Evolutionary conservation across 2,113 vertebrate genomes (phyloP), one percentile per base, ranked within the genome.

Genomic region (Dendropsophus ebraccatus): DNA sequence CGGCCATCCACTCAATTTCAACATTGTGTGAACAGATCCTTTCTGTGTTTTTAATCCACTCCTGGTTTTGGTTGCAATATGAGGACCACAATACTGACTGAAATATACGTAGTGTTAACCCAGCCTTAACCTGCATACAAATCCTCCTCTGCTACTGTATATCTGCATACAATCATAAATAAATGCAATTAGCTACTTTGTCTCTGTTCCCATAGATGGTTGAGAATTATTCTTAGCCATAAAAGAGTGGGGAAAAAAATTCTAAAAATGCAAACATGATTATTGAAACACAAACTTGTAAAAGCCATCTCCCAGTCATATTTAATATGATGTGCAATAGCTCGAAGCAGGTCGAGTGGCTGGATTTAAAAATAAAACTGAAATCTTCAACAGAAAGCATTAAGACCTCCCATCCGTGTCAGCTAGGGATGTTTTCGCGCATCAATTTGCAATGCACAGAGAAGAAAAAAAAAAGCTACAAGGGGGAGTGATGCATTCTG

Each of bases 361-460:
- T 93, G 91, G 91, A 90, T 94, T 92, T 95, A 95, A 60, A 96
- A 95, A 95, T 94, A 94, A 91, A 94, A 92, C 92, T 95, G 93
- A 94, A 93, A 95, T 95, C 94, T 94, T 93, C 93, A 93, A 94
- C 91, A 94, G 92, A 95, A 93, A 91, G 87, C 93, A 90, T 91
- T 92, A 92, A 93, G 93, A 94, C 92, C 91, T 94, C 91, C 92
- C 91, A 92, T 89, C 89, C 90, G 87, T 92, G 91, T 92, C 93
- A 85, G 0, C 83, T n/a, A 89, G 91, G 84, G 88, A 90, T 92
- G 91, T 93, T 94, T 93, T 93, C 92, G 91, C 92, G 91, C 94
- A 94, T 92, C 90, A 88, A 92, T 90, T 92, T 90, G 84, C 74
- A 14, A 49, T 89, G 89, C 91, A 89, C 91, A 88, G 88, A n/a